Evolutionary conservation across 2,113 vertebrate species (phyloP), one percentile per base, ranked within the genome.

Genomic region (Corythoichthys intestinalis): DNA sequence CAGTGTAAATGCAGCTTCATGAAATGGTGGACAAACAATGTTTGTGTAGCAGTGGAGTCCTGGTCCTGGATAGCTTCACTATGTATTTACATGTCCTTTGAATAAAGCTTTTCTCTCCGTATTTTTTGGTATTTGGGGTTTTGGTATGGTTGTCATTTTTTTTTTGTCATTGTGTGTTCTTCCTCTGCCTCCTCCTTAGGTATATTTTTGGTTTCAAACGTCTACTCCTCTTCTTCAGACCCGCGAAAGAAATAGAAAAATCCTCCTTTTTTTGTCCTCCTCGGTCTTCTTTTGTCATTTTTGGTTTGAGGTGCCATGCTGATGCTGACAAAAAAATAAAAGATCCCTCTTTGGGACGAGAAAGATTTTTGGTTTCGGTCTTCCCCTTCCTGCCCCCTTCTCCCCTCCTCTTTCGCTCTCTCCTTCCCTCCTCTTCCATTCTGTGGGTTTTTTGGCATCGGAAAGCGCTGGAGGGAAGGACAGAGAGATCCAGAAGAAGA

Each of bases 31-130:
- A 67, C 38, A 70, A 65, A 86, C 74, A 74, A 80, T 87, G 57
- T 71, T 69, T 70, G 70, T 67, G 65, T 59, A 66, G 67, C 77
- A 82, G 81, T 85, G 79, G 62, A 86, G 86, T 83, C 75, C 89
- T 91, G 89, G 88, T 90, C 90, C 90, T 92, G 91, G 91, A 91
- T 87, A 87, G 89, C 88, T 83, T 91, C 88, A 86, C 81, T 92
- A 92, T 92, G 83, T 93, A 93, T 92, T 84, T 93, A 93, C 91
- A 92, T 81, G 86, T 92, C 92, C 90, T 91, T 92, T 88, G 91
- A 91, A 92, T 93, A 93, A 93, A 92, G 92, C 92, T 93, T 91
- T 92, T 93, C 91, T 91, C 89, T 92, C 91, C 90, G 85, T 91
- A 92, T 92, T 91, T 93, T 91, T 91, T 93, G 91, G 91, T 92